Percentiles rank a stretch among this genome's conserved stretches.
These are phyloP conservation scores for Erannis defoliaria DNA, from an alignment of 2,888 invertebrate genomes.

Conservation along the genomic window DNA sequence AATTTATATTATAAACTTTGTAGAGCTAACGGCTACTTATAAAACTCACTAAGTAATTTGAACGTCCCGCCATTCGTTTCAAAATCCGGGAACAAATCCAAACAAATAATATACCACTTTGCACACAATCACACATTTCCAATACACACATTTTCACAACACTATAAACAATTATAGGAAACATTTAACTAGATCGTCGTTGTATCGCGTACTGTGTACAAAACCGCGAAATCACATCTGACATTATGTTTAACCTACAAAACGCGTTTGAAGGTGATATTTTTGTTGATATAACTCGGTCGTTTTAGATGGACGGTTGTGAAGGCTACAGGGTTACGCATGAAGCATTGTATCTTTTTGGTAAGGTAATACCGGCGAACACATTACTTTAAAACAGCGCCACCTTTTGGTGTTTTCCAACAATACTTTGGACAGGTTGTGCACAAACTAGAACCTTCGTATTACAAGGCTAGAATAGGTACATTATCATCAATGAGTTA, in stretches of 20 bases:
- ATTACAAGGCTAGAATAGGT: neutral
- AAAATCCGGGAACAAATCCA: conserved; percentile 47
- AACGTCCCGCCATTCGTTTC: conserved; percentile 68
- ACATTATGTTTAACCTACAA: conserved; percentile 84
- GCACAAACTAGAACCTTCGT: neutral
- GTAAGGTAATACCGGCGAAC: conserved; percentile 63
- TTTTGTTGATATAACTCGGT: conserved; percentile 83
- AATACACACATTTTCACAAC: conserved; percentile 50
- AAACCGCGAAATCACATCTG: conserved; percentile 80
- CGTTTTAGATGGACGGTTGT: conserved; percentile 48
- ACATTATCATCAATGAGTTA: too few species aligned
- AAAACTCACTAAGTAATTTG: conserved; percentile 59
- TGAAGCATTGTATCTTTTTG: conserved; percentile 56
- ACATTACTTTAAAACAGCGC: conserved; percentile 60
- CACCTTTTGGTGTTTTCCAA: conserved; percentile 62
- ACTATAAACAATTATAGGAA: conserved; percentile 56
- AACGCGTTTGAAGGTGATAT: conserved; percentile 86
- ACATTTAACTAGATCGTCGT: conserved; percentile 55
- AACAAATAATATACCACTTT: conserved; percentile 45
- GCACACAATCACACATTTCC: conserved; percentile 36
- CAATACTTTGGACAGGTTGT: conserved; percentile 28
- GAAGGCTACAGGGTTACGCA: conserved; percentile 50
- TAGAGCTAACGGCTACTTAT: neutral
- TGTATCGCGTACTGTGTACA: conserved; percentile 73
- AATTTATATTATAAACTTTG: neutral